phyloP scores from a whole-genome alignment of 1,140 invertebrate genomes.

The Stegodyphus mimosarum region DNA sequence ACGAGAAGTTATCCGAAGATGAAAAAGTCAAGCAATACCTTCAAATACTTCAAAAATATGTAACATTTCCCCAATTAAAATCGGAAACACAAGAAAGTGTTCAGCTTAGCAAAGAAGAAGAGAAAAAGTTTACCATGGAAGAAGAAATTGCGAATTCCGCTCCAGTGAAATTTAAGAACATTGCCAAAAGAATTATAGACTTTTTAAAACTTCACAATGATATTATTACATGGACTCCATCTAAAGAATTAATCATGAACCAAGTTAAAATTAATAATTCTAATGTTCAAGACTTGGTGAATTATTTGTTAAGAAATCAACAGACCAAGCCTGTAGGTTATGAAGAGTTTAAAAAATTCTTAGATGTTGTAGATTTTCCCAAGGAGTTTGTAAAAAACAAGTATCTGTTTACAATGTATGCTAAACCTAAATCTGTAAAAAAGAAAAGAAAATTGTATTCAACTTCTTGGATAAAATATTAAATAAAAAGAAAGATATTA shows the following conservation, averaged over 20 bases:
- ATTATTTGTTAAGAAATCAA: slow-evolving; percentile 8
- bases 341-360: too few species aligned
- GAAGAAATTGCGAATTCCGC: not conserved
- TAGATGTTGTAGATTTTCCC: too few species aligned
- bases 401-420: too few species aligned
- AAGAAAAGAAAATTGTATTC: too few species aligned
- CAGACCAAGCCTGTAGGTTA: not conserved
- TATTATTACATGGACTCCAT: not conserved
- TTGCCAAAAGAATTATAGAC: not conserved
- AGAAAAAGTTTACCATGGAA: not conserved
- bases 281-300: not conserved
- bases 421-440: too few species aligned
- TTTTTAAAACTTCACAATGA: not conserved
- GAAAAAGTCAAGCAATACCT: not conserved
- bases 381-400: too few species aligned
- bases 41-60: slow-evolving; percentile 22
- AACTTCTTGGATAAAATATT: too few species aligned
- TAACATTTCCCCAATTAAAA: not conserved
- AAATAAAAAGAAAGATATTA: too few species aligned
- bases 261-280: not conserved
- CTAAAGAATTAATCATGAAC: not conserved
- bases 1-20: not conserved
- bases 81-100: not conserved
- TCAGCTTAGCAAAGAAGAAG: not conserved
- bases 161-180: not conserved